These are phyloP conservation scores for Moxostoma hubbsi DNA, from an alignment of 2,797 vertebrate genomes.

Conservation along the genomic window DNA sequence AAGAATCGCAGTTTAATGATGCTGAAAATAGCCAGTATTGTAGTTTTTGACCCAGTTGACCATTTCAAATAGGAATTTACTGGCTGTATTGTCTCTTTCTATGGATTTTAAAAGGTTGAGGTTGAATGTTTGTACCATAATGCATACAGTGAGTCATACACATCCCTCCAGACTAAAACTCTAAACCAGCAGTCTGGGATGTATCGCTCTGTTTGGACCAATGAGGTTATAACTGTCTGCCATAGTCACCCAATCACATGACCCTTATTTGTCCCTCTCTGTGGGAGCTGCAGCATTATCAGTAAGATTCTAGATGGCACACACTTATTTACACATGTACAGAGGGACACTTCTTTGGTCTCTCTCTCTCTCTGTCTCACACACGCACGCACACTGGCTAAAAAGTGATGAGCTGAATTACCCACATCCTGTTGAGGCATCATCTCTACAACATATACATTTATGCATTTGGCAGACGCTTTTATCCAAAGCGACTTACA, in stretches of 20 bases:
- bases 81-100: not conserved
- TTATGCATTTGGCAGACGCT: too few species aligned
- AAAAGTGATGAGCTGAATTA: too few species aligned
- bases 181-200: constrained; percentile 2
- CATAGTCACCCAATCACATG: not conserved
- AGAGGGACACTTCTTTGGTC: not conserved
- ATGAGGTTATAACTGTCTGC: not conserved
- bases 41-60: not conserved
- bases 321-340: constrained; percentile 2
- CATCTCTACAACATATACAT: too few species aligned
- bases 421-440: too few species aligned
- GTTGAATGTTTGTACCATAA: constrained; percentile 6
- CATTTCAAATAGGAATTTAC: too few species aligned
- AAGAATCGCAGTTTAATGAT: not conserved
- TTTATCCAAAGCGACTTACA: too few species aligned
- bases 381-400: too few species aligned
- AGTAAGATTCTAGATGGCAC: not conserved
- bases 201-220: constrained; percentile 19
- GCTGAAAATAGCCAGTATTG: not conserved
- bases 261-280: not conserved
- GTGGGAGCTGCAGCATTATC: not conserved
- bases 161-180: constrained; percentile 6
- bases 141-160: not conserved
- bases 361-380: not conserved
- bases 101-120: not conserved